Evolutionary conservation across 2,888 invertebrate genomes (phyloP).

Genomic region (Herminia tarsipennalis): DNA sequence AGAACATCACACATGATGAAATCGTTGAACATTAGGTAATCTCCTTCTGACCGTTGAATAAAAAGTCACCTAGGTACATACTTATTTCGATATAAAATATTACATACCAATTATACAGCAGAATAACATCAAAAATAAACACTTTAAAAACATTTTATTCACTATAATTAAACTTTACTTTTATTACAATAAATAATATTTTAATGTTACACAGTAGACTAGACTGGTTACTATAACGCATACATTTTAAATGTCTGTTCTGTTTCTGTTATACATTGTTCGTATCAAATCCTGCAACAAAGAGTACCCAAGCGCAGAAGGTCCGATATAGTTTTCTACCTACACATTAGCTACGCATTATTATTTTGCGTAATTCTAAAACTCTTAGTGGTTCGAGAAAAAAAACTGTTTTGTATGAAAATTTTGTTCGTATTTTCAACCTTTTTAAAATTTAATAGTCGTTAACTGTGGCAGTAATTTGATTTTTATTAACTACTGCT

Average conservation of each 20-base stretch:
- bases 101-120: slow-evolving; percentile 52
- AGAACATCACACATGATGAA: too few species aligned
- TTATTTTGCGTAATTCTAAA: not conserved
- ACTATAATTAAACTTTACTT: slow-evolving; percentile 26
- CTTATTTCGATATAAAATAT: too few species aligned
- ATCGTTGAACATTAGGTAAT: too few species aligned
- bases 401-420: too few species aligned
- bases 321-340: slow-evolving; percentile 7
- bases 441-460: too few species aligned
- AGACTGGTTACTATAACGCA: slow-evolving; percentile 42
- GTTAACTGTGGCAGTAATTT: too few species aligned
- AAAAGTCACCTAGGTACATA: too few species aligned
- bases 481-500: too few species aligned
- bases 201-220: slow-evolving; percentile 44
- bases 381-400: too few species aligned
- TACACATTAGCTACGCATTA: not conserved
- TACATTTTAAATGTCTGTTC: slow-evolving; percentile 49
- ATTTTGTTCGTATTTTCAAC: too few species aligned
- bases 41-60: too few species aligned
- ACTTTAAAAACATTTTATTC: slow-evolving; percentile 64
- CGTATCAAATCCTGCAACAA: slow-evolving; percentile 21
- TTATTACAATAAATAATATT: slow-evolving; percentile 41
- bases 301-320: slow-evolving; percentile 37
- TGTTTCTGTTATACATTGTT: slow-evolving; percentile 21
- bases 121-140: slow-evolving; percentile 58